Evolutionary conservation across 2,888 invertebrate species (phyloP), one percentile per base, ranked within the genome.

Genomic region (Chloromyia formosa): DNA sequence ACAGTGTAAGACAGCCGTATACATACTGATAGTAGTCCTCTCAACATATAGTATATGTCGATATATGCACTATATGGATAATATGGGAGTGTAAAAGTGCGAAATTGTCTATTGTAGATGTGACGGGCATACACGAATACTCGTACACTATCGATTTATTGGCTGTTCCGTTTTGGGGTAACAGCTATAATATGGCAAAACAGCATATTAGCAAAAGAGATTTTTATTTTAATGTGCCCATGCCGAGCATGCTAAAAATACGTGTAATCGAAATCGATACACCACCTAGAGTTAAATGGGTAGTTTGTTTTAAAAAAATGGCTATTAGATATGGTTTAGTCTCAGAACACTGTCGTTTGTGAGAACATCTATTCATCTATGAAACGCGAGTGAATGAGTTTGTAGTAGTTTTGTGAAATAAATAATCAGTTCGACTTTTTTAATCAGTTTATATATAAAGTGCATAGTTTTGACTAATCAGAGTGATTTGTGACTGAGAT

Each of bases 141-240:
- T 35, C 27, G 27, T 35, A 35, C 45, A 49, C 35, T 49, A 66
- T 66, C 66, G 66, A 66, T 66, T 66, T 18, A 14, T n/a, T 22
- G 49, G 40, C 40, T 62, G 62, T 45, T 35, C 23, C 66, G 22
- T 49, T 49, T 66, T 49, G 49, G 66, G 66, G 45, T 62, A 40
- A 35, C 16, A 2, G 49, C 2, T 40, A 62, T 62, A 40, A 40
- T 62, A 62, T 27, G 16, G 62, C 62, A n/a, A 40, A 23, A 62
- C 40, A 62, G 66, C 66, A 66, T 66, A 66, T 66, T 66, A 49
- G 66, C 49, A 22, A 66, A 66, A 66, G 18, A 61, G 49, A 22
- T 66, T 35, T 66, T 66, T 49, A 62, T 23, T 62, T 23, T 62
- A 56, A 61, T 61, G 40, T 62, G 62, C 62, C 62, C 62, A 62